Evolutionary conservation across 2,888 invertebrate genomes (phyloP).

Genomic region (Troides helena): DNA sequence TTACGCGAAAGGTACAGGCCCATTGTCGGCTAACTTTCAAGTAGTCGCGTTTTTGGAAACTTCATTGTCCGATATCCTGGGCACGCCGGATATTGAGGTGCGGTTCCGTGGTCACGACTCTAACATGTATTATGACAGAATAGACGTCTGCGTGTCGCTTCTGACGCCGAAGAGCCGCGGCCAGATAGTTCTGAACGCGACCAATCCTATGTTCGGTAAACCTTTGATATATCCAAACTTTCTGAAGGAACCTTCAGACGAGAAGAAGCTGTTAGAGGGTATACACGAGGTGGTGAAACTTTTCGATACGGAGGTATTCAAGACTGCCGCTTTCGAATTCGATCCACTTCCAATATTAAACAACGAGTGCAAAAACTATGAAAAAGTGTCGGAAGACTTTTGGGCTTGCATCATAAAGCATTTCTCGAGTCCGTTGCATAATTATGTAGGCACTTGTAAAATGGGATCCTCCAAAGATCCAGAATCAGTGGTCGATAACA

Average conservation of each 20-base stretch:
- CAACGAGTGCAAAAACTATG: slow-evolving; percentile 66
- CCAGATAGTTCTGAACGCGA: slow-evolving; percentile 64
- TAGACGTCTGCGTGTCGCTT: slow-evolving; percentile 68
- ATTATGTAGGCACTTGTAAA: slow-evolving; percentile 73
- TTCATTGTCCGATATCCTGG: slow-evolving; percentile 60
- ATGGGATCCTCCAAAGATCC: slow-evolving; percentile 66
- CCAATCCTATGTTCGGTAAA: slow-evolving; percentile 61
- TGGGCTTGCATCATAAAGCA: slow-evolving; percentile 73
- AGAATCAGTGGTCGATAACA: slow-evolving; percentile 66
- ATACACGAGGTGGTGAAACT: slow-evolving; percentile 65
- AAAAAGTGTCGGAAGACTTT: slow-evolving; percentile 64
- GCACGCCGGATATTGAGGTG: slow-evolving; percentile 69
- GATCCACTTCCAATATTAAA: slow-evolving; percentile 64
- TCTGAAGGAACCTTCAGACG: slow-evolving; percentile 60
- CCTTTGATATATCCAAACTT: slow-evolving; percentile 72
- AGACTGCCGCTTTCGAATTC: slow-evolving; percentile 61
- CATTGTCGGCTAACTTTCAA: slow-evolving; percentile 72
- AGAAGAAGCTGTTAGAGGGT: slow-evolving; percentile 66
- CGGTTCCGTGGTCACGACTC: slow-evolving; percentile 71
- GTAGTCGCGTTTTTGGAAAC: slow-evolving; percentile 68
- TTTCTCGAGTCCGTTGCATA: slow-evolving; percentile 69
- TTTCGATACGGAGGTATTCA: slow-evolving; percentile 73
- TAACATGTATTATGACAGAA: slow-evolving; percentile 71
- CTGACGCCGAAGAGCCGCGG: slow-evolving; percentile 71
- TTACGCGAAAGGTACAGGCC: slow-evolving; percentile 65